Evolutionary conservation across 1,140 invertebrate genomes (phyloP), one percentile per base, ranked within the genome.

Genomic region (Lordiphosa clarofinis): DNA sequence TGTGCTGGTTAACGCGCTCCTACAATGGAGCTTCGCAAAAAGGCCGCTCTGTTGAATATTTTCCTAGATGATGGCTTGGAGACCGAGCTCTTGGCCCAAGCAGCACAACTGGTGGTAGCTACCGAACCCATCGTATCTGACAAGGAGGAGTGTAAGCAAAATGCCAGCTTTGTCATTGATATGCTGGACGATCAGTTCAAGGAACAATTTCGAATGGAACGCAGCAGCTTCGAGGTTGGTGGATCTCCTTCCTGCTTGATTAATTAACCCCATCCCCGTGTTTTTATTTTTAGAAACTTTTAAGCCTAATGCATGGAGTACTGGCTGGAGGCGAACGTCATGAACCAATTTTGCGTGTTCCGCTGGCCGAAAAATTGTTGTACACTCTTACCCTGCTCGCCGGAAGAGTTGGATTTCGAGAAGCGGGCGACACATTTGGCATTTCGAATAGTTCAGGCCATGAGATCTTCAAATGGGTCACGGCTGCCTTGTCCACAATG

Each of bases 391-490:
- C 54, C 19, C 40, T 71, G 0, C 54, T 71, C 2, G 38, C 64
- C 36, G 64, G 64, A 28, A 63, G 50, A 8, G 46, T 39, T n/a
- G 63, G 58, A 4, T 71, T 67, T 37, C 63, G 68, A 6, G 63
- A 62, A 24, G 68, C 67, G 1, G 64, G 68, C 2, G 53, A 63
- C 1, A 54, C n/a, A 1, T 71, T 68, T 47, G 58, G 43, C 33
- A 68, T 71, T 55, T 46, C 64, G 4, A 68, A 62, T n/a, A 68
- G 58, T 8, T 71, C 68, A 0, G 68, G 68, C 1, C 43, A 62
- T 36, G 68, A 71, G 36, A 71, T 67, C 8, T 71, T 67, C 5
- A 62, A 62, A 12, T 71, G 67, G 63, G 43, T 71, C 4, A 67
- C 53, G 0, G 33, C 54, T 3, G 58, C 44, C 1, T 58, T 63